Conservation (phyloP, 2,797 vertebrate genomes). For the Phyllotis vaccarum region DNA sequence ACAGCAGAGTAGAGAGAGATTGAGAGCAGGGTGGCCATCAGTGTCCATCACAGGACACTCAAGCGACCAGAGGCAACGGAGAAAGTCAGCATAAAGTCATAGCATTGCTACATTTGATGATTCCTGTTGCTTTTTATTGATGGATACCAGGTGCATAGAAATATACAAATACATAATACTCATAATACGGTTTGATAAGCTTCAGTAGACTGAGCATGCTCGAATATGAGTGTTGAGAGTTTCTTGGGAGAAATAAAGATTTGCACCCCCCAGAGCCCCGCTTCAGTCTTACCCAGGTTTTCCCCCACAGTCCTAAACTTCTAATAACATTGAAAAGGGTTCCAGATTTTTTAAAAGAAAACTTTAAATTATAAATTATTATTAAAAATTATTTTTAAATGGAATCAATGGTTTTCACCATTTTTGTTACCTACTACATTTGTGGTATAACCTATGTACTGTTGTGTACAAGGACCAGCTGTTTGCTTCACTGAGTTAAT, state of each 20-base stretch:
- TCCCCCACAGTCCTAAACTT: not conserved
- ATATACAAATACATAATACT: not conserved
- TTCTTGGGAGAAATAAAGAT: not conserved
- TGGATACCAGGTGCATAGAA: not conserved
- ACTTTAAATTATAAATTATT: too few relatives aligned
- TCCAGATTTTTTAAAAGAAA: not conserved
- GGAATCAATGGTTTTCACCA: not conserved
- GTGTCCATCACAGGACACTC: not conserved
- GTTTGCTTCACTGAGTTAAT: not conserved
- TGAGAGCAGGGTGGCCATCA: not conserved
- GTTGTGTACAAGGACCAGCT: not conserved
- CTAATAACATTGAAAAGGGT: not conserved
- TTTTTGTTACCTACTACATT: not conserved
- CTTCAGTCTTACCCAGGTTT: fast-evolving
- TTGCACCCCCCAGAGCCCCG: fast-evolving
- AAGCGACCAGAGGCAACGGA: not conserved
- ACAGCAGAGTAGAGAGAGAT: not conserved
- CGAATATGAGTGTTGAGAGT: not conserved
- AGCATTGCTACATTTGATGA: too few relatives aligned
- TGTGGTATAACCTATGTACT: not conserved
- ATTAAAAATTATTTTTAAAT: not conserved
- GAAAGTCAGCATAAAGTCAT: not conserved
- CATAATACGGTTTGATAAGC: not conserved
- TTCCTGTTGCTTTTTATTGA: not conserved
- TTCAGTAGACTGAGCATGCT: not conserved